Evolutionary conservation across 2,113 vertebrate genomes (phyloP).

Genomic region (Oreochromis spilurus): DNA sequence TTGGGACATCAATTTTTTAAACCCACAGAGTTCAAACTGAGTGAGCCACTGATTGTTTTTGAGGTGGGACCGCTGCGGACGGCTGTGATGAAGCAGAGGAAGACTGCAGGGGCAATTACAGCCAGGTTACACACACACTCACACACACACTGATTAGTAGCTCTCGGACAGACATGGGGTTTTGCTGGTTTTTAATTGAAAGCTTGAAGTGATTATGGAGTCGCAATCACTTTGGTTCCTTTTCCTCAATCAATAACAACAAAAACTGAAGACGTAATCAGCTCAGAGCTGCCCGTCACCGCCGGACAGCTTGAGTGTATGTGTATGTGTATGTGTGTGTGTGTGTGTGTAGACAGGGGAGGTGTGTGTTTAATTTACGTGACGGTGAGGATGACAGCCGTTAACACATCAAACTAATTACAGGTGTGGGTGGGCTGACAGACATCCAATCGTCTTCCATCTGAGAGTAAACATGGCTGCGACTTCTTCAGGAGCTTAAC

Average conservation of each 20-base stretch:
- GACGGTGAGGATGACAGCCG: neutral
- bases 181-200: neutral
- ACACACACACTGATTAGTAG: neutral
- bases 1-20: neutral
- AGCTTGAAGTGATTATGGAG: neutral
- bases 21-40: neutral
- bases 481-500: neutral
- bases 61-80: neutral
- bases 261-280: neutral
- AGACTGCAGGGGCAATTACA: neutral
- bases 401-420: slow-evolving; percentile 38
- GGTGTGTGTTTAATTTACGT: slow-evolving; percentile 10
- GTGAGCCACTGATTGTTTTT: neutral
- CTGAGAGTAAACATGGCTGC: neutral
- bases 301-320: neutral
- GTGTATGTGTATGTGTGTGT: neutral
- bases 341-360: neutral
- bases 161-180: neutral
- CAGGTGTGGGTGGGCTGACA: slow-evolving; percentile 1
- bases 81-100: neutral
- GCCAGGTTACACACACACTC: neutral
- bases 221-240: neutral
- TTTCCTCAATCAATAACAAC: neutral
- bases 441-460: neutral
- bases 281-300: neutral